These are phyloP conservation scores for Salvelinus sp. DNA, from an alignment of 2,113 vertebrate species.

Conservation along the genomic window DNA sequence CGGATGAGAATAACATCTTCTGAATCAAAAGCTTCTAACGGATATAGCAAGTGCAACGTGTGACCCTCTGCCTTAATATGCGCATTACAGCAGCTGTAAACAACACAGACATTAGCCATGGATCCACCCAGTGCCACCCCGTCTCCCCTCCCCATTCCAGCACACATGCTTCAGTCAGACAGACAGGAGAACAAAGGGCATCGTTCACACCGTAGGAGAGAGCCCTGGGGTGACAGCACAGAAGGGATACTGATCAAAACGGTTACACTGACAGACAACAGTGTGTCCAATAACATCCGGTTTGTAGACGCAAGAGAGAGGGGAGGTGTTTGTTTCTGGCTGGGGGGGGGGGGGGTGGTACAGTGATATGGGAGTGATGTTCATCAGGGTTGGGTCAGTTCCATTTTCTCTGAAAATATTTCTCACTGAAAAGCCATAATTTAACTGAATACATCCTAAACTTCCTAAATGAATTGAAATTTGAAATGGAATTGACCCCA, in stretches of 20 bases:
- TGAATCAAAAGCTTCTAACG: neutral
- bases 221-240: neutral
- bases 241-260: neutral
- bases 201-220: conserved; percentile 25
- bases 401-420: neutral
- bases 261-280: conserved; percentile 1
- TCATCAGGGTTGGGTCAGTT: conserved; percentile 17
- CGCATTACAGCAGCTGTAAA: conserved; percentile 22
- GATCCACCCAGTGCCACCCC: conserved; percentile 14
- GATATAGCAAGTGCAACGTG: conserved; percentile 16
- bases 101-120: conserved; percentile 31
- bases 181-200: conserved; percentile 47
- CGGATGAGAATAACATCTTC: neutral
- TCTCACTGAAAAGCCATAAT: too few relatives aligned
- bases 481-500: conserved; percentile 8
- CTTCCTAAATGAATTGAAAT: too few relatives aligned
- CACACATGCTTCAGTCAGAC: conserved; percentile 20
- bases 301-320: neutral
- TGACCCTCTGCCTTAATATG: conserved; percentile 16
- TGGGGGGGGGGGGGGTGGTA: conserved; percentile 1
- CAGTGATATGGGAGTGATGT: neutral
- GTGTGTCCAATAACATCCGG: conserved; percentile 8
- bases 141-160: conserved; percentile 26
- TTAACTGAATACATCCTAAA: too few relatives aligned
- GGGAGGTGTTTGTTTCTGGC: neutral